Percentiles rank a stretch among this genome's conserved stretches.
phyloP scores from a whole-genome alignment of 2,797 vertebrate species.

The Knipowitschia caucasica region DNA sequence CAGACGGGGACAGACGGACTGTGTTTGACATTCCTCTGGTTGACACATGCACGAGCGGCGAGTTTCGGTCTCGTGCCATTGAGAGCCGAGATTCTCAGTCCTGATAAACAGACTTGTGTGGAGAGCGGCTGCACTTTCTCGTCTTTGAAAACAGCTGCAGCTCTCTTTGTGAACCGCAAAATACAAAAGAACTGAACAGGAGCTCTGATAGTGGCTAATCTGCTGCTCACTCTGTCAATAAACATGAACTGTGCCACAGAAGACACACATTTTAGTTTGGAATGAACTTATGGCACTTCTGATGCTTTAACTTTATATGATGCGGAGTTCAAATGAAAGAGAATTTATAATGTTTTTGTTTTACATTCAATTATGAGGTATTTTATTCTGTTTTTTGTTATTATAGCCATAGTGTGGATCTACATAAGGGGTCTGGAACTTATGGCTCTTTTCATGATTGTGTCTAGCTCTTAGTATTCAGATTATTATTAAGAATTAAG shows the following conservation, averaged over 20 bases:
- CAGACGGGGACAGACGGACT: constrained; percentile 32
- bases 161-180: neutral
- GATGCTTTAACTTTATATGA: too few relatives aligned
- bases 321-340: too few relatives aligned
- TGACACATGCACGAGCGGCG: constrained; percentile 13
- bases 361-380: too few relatives aligned
- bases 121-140: neutral
- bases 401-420: too few relatives aligned
- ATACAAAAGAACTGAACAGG: neutral
- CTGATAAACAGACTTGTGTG: constrained; percentile 45
- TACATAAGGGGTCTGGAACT: too few relatives aligned
- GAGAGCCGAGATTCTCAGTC: constrained; percentile 58
- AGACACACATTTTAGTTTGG: neutral
- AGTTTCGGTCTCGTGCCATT: constrained; percentile 56
- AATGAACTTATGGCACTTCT: neutral
- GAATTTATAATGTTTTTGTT: too few relatives aligned
- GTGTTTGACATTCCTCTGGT: constrained; percentile 40
- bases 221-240: neutral
- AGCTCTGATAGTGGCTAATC: neutral
- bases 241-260: neutral
- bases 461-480: too few relatives aligned
- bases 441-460: too few relatives aligned
- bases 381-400: too few relatives aligned
- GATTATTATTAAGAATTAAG: too few relatives aligned
- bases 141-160: neutral